A percentile compares a stretch with the other conserved stretches of the same genome.
Conservation (phyloP, 2,113 vertebrate species). For the Daphoenositta chrysoptera region DNA sequence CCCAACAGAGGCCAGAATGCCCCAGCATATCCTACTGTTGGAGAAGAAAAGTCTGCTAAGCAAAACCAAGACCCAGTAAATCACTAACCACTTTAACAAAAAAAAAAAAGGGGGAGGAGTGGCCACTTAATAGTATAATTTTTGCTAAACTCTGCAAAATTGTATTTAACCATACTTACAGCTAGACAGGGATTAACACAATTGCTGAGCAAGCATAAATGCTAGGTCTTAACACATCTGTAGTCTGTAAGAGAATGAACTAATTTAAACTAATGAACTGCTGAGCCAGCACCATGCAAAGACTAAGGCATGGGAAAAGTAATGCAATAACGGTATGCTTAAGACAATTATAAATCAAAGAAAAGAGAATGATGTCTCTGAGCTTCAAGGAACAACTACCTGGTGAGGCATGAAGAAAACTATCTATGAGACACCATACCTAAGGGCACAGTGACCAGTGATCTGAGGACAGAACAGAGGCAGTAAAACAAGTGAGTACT, state of each 20-base stretch:
- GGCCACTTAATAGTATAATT: neutral
- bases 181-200: neutral
- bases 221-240: neutral
- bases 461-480: neutral
- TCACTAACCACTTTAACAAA: neutral
- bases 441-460: neutral
- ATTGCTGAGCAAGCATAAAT: neutral
- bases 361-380: neutral
- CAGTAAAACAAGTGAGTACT: neutral
- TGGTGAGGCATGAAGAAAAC: neutral
- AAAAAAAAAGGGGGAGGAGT: neutral
- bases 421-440: neutral
- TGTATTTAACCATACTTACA: constrained; percentile 5
- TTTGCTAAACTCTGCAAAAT: constrained; percentile 8
- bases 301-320: neutral
- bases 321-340: neutral
- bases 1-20: neutral
- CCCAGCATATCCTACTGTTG: neutral
- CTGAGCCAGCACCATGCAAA: neutral
- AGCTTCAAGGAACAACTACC: neutral
- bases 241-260: neutral
- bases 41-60: neutral
- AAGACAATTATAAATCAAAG: constrained; percentile 40
- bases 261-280: constrained; percentile 44
- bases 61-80: neutral